Evolutionary conservation across 2,113 vertebrate species (phyloP).

Genomic region (Odocoileus virginianus): DNA sequence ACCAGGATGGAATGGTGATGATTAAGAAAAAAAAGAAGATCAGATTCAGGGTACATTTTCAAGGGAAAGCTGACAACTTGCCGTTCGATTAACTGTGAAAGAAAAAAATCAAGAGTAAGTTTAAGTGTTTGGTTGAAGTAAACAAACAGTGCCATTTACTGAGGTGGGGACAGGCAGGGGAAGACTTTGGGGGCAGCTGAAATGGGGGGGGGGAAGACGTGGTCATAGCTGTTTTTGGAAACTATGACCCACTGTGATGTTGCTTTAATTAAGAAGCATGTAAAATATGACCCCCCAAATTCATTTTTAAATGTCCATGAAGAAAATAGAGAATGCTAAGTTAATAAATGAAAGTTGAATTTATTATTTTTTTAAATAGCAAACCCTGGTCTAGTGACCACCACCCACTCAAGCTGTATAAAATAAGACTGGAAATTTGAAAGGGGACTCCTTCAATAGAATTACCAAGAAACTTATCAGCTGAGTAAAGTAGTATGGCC

Average conservation of each 20-base stretch:
- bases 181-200: neutral
- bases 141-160: neutral
- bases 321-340: neutral
- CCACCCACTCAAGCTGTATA: neutral
- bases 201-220: too few species aligned
- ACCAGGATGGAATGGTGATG: neutral
- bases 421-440: neutral
- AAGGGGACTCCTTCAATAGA: neutral
- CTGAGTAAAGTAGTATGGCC: neutral
- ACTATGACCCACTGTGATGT: neutral
- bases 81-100: neutral
- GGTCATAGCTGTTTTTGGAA: neutral
- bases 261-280: neutral
- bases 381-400: neutral
- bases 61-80: neutral
- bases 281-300: neutral
- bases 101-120: neutral
- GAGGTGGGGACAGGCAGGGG: neutral
- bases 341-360: neutral
- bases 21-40: neutral
- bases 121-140: neutral
- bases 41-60: neutral
- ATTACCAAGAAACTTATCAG: neutral
- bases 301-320: neutral
- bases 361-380: neutral